These are phyloP conservation scores for Euleptes europaea DNA, from an alignment of 2,113 vertebrate species.

Conservation along the genomic window DNA sequence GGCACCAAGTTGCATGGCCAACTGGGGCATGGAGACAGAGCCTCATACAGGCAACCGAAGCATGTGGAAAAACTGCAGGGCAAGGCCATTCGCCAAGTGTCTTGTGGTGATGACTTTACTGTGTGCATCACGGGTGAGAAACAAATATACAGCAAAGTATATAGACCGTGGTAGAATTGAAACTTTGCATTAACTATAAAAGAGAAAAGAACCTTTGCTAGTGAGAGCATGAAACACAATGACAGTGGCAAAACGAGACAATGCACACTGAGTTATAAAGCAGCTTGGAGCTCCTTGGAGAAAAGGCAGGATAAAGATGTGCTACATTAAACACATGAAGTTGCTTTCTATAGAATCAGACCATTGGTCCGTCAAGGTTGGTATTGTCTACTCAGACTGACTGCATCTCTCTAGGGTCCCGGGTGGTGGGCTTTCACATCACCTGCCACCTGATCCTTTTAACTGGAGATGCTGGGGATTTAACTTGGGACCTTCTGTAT, in stretches of 20 bases:
- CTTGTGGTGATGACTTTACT: slow-evolving; percentile 95
- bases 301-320: too few species aligned
- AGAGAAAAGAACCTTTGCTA: slow-evolving; percentile 10
- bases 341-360: too few species aligned
- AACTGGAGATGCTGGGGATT: too few species aligned
- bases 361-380: too few species aligned
- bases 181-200: neutral
- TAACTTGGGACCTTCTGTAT: too few species aligned
- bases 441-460: too few species aligned
- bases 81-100: slow-evolving; percentile 92
- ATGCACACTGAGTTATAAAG: too few species aligned
- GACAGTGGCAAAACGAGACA: slow-evolving; percentile 25
- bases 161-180: neutral
- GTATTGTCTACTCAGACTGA: too few species aligned
- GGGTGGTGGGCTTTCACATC: too few species aligned
- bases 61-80: slow-evolving; percentile 93
- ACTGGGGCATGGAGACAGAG: slow-evolving; percentile 94
- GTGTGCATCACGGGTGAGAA: slow-evolving; percentile 90
- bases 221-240: slow-evolving; percentile 11
- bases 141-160: neutral
- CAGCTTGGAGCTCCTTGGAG: too few species aligned
- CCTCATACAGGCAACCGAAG: slow-evolving; percentile 94
- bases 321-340: too few species aligned
- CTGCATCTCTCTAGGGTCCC: too few species aligned
- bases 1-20: slow-evolving; percentile 96